Conservation (phyloP, 2,797 vertebrate species). For the Saxicola maurus region DNA sequence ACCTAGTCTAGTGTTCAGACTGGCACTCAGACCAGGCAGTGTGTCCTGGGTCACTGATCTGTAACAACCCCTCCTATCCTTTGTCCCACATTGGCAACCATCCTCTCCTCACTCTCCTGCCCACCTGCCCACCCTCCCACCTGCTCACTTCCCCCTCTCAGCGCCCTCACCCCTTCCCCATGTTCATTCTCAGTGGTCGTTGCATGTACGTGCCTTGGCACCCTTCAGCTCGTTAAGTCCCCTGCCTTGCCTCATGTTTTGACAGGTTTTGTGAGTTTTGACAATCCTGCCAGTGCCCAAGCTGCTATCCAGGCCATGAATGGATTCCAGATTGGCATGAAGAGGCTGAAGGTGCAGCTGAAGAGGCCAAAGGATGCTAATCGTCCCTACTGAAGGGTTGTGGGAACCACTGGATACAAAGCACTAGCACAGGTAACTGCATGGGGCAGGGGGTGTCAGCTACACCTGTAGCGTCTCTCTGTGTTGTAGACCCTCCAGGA, state of each 20-base stretch:
- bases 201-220: slow-evolving; percentile 46
- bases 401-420: slow-evolving; percentile 73
- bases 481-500: slow-evolving; percentile 39
- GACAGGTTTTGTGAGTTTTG: slow-evolving; percentile 98
- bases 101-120: slow-evolving; percentile 13
- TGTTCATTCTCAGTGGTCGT: slow-evolving; percentile 67
- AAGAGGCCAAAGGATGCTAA: slow-evolving; percentile 99
- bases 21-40: not conserved
- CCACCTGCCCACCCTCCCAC: not conserved
- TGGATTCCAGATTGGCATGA: slow-evolving; percentile 99
- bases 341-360: slow-evolving; percentile 98
- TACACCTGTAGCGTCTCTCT: slow-evolving; percentile 32
- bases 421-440: slow-evolving; percentile 82
- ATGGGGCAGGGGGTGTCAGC: slow-evolving; percentile 6
- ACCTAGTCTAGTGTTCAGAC: not conserved
- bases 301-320: slow-evolving; percentile 99
- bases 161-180: not conserved
- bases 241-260: slow-evolving; percentile 76
- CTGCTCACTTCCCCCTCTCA: not conserved
- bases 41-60: not conserved
- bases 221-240: slow-evolving; percentile 56
- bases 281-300: slow-evolving; percentile 98
- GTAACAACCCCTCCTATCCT: slow-evolving; percentile 15
- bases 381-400: slow-evolving; percentile 89
- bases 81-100: slow-evolving; percentile 6